A percentile compares a stretch with the other conserved stretches of the same genome.
phyloP scores from a whole-genome alignment of 2,113 vertebrate genomes.

The Shinisaurus crocodilurus region DNA sequence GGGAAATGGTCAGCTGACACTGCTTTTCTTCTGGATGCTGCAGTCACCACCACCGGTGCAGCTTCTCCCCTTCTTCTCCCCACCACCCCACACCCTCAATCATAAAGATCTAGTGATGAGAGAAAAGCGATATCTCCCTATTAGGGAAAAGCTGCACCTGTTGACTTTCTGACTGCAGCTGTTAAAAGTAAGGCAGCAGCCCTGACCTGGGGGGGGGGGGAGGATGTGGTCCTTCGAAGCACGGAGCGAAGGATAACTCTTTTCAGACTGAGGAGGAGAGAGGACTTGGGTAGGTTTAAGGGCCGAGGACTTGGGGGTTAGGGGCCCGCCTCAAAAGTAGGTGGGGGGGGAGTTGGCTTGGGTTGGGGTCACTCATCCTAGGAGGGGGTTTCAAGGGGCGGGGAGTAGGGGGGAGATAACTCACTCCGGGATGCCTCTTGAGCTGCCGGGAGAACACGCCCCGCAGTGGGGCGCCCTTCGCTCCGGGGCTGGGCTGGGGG shows the following conservation, averaged over 20 bases:
- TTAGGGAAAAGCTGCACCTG: not conserved
- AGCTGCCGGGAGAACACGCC: constrained; percentile 46
- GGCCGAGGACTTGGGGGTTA: not conserved
- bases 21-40: not conserved
- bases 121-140: not conserved
- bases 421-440: constrained; percentile 63
- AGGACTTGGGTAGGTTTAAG: not conserved
- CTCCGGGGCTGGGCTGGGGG: not conserved
- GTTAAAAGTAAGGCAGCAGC: not conserved
- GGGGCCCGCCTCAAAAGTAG: too few relatives aligned
- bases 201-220: accelerated
- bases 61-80: not conserved
- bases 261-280: not conserved
- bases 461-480: constrained; percentile 19
- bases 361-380: not conserved
- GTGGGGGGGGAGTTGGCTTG: too few relatives aligned
- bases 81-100: not conserved
- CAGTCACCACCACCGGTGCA: not conserved
- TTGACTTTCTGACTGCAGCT: not conserved
- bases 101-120: not conserved
- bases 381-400: not conserved
- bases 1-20: too few relatives aligned
- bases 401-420: not conserved
- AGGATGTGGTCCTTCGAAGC: too few relatives aligned
- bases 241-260: accelerated